Evolutionary conservation across 2,888 invertebrate species (phyloP).

Genomic region (Drosophila stalkeri): DNA sequence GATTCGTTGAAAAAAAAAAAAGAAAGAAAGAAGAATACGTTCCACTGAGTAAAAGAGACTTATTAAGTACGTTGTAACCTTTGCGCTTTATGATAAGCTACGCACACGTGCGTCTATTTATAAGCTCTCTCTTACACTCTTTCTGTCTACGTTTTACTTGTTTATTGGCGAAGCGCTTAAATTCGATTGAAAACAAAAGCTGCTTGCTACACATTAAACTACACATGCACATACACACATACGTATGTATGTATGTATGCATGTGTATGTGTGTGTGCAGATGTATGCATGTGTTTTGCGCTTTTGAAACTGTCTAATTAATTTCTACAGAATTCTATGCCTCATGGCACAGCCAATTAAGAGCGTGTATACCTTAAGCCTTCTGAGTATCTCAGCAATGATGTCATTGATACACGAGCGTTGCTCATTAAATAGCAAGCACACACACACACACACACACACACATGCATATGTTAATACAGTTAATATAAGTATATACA

Average conservation of each 20-base stretch:
- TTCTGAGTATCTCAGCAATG: conserved; percentile 33
- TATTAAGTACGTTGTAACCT: conserved; percentile 18
- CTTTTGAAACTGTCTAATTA: conserved; percentile 43
- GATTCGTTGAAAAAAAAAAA: conserved; percentile 41
- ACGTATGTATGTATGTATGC: background rate
- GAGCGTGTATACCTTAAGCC: conserved; percentile 43
- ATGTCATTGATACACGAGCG: conserved; percentile 45
- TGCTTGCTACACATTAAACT: background rate
- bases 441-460: background rate
- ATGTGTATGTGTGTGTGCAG: no score
- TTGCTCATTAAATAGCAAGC: conserved; percentile 11
- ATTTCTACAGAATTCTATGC: conserved; percentile 47
- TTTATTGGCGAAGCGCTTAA: background rate
- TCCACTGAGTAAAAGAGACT: background rate
- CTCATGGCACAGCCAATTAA: conserved; percentile 48
- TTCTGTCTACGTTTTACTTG: background rate
- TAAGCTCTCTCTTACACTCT: conserved; percentile 4
- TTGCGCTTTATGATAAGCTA: conserved; percentile 50
- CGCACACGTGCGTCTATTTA: conserved; percentile 40
- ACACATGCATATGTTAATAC: background rate
- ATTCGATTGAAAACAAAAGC: conserved; percentile 3
- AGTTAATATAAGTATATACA: background rate
- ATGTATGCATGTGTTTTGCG: conserved; percentile 2
- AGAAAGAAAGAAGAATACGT: background rate
- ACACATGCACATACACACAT: background rate